Base-by-base conservation (phyloP, 2,113 vertebrate species). In the Corythornis madagascariensis region DNA sequence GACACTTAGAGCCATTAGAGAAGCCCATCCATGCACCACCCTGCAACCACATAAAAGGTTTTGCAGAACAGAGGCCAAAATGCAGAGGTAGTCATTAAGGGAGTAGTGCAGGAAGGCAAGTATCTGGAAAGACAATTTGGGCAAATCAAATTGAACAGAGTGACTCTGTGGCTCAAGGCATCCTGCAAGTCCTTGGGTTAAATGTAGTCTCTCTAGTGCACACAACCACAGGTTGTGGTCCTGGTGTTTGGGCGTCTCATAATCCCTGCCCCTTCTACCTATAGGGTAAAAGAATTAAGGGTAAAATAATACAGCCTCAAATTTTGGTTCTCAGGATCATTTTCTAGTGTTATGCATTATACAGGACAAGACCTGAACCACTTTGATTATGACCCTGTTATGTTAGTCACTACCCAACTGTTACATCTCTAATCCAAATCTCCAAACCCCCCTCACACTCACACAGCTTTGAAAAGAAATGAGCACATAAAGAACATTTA, bases 11-110 rank as follows among this genome's bases (percentile, higher is more conserved):
- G 56, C 33, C 7, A 3, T 69, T 22, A 33, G 14, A 86, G 31
- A n/a, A n/a, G 15, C 15, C 66, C 55, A 20, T 26, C 48, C 48
- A 29, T 18, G 5, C 7, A 3, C 67, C 60, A 33, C 40, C 31
- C 10, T 1, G 4, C 24, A 81, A 9, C 9, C 7, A 2, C 16
- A 3, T 1, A 1, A 14, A 52, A 42, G 2, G 11, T 45, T 56
- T 69, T 35, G 45, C 59, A 84, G 63, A 88, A 57, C 17, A 61
- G 57, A 78, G 57, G 42, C 29, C 61, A 86, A 80, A 90, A 61
- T 16, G 29, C 59, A 33, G 57, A 69, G n/a, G 42, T 5, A 67
- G 25, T 17, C 31, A 13, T 11, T 75, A 38, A 73, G 57, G 52
- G 35, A 80, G 56, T 12, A 56, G 28, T 22, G 25, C 1, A 0